Conservation (phyloP, 2,888 invertebrate genomes). For the Acleris laterana region DNA sequence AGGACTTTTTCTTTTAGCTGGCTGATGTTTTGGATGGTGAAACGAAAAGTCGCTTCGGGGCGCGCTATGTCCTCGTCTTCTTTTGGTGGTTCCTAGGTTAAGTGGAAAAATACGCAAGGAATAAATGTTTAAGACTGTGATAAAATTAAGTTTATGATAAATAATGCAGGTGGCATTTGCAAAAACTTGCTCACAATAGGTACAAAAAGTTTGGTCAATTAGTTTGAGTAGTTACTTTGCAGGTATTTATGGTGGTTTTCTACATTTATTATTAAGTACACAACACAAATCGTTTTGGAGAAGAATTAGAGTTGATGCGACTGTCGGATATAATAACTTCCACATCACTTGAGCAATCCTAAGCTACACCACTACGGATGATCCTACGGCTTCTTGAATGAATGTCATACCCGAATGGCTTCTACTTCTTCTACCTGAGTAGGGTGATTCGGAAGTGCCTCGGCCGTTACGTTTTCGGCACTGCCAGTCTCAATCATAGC, state of each 20-base stretch:
- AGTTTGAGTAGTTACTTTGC: too few relatives aligned
- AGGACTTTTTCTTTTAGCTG: conserved; percentile 92
- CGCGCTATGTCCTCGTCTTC: conserved; percentile 92
- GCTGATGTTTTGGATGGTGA: conserved; percentile 93
- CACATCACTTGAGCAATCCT: neutral
- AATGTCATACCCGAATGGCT: conserved; percentile 16
- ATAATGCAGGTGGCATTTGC: neutral
- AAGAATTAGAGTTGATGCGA: too few relatives aligned
- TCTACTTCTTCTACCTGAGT: conserved; percentile 38
- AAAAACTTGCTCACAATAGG: too few relatives aligned
- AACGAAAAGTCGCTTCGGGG: conserved; percentile 96
- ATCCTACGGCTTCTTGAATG: neutral
- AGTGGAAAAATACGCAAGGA: neutral
- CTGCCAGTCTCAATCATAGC: conserved; percentile 73
- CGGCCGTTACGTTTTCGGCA: conserved; percentile 62
- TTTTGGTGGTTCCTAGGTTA: conserved; percentile 75
- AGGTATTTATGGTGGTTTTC: too few relatives aligned
- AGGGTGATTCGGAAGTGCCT: conserved; percentile 49
- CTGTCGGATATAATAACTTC: too few relatives aligned
- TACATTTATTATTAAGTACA: too few relatives aligned
- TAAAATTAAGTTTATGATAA: neutral
- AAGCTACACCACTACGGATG: neutral
- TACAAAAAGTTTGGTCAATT: too few relatives aligned
- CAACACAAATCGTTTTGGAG: too few relatives aligned
- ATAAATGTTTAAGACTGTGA: neutral